Base-by-base conservation (phyloP, 2,113 vertebrate genomes). In the Tylochromis polylepis region DNA sequence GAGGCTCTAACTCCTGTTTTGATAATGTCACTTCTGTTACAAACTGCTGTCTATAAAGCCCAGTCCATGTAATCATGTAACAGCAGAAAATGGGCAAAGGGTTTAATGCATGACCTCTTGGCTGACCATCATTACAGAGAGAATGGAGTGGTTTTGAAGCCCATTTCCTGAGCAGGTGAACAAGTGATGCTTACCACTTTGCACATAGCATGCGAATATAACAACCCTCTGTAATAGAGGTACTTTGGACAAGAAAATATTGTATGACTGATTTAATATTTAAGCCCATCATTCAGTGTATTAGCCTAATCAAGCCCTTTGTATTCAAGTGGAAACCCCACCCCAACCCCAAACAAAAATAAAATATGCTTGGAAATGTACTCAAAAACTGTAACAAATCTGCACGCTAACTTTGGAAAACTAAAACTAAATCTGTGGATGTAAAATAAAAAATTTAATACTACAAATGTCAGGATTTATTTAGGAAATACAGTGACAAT, bases 141-240 rank as follows among this genome's bases (percentile, higher is more conserved):
- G 38, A 24, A 55, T 81, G 5, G 10, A 77, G 41, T 79, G 87
- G 51, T 85, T 87, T 80, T 87, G 8, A 85, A 65, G 75, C 72
- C 46, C 72, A 77, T 77, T 77, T 51, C 46, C 46, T 62, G 38
- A 82, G 38, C 70, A 84, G 78, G 38, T 84, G 78, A 78, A 82
- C 36, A 86, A 78, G 22, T 82, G 70, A 88, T 83, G 10, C 75
- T 62, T n/a, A 78, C 46, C 78, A 87, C 51, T 87, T 88, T 59
- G 75, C 65, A 77, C 31, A 62, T 43, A 41, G 53, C 79, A 78
- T 67, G 46, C 79, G 82, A 51, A 84, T 84, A 67, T 82, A 85
- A 86, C 57, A 85, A 81, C 77, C 72, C 57, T 56, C 4, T 86
- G 38, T 75, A 83, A 41, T 38, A 41, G 65, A 81, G 65, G 38